phyloP scores from a whole-genome alignment of 2,797 vertebrate genomes.

The Octomys mimax region DNA sequence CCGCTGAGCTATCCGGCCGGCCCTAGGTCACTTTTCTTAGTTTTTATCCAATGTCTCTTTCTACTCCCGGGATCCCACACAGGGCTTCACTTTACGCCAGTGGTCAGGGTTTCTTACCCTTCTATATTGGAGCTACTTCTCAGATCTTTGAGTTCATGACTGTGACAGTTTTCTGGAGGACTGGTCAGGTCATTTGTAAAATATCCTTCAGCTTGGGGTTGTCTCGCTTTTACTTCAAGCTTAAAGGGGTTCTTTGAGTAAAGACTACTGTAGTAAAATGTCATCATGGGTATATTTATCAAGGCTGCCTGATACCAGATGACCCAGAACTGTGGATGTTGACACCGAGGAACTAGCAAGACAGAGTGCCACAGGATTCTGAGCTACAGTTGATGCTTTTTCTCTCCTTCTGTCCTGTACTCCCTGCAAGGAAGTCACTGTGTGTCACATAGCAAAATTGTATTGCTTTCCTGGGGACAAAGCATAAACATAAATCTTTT shows the following conservation, averaged over 20 bases:
- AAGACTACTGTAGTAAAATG: neutral
- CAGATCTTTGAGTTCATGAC: neutral
- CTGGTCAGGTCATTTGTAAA: neutral
- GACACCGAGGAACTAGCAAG: neutral
- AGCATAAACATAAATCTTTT: neutral
- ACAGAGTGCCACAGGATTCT: neutral
- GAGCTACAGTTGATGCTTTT: rapidly evolving
- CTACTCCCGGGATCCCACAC: too few species aligned
- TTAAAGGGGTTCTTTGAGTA: neutral
- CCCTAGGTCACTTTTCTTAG: too few species aligned
- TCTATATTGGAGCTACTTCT: neutral
- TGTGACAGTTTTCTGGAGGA: neutral
- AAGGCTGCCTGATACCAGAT: neutral
- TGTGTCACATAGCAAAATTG: too few species aligned
- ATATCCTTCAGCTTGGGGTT: neutral
- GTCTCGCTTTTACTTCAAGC: neutral
- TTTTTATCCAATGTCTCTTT: too few species aligned
- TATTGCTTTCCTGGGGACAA: neutral
- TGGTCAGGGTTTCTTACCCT: rapidly evolving
- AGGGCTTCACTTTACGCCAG: neutral
- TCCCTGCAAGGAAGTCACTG: neutral
- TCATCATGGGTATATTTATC: neutral
- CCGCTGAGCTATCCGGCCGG: too few species aligned
- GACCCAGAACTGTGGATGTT: neutral
- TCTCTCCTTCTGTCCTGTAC: neutral